phyloP scores from a whole-genome alignment of 1,140 invertebrate genomes.

The Drosophila takahashii region DNA sequence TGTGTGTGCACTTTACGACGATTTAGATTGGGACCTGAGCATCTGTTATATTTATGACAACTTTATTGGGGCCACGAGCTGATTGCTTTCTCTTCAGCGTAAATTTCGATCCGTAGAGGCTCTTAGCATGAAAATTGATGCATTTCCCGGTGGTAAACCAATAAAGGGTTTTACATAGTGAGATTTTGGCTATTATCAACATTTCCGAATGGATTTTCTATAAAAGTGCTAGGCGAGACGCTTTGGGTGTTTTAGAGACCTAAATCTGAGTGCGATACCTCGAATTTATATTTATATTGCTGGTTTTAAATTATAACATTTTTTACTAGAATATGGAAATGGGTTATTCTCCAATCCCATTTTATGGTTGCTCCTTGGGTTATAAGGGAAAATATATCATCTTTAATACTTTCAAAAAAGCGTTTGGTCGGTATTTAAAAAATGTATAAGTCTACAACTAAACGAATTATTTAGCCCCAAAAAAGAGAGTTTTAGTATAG shows the following conservation, averaged over 20 bases:
- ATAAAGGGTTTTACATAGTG: neutral
- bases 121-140: neutral
- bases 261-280: too few species aligned
- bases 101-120: neutral
- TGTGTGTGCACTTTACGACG: constrained; percentile 16
- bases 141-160: neutral
- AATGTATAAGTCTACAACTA: too few species aligned
- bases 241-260: neutral
- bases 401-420: too few species aligned
- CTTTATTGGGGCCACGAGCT: constrained; percentile 59
- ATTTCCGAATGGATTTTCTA: neutral
- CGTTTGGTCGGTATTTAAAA: too few species aligned
- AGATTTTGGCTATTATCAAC: neutral
- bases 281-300: neutral
- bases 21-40: constrained; percentile 50
- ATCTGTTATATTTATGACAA: constrained; percentile 55
- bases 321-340: too few species aligned
- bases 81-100: constrained; percentile 21
- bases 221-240: neutral
- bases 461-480: too few species aligned
- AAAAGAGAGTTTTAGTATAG: too few species aligned
- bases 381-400: too few species aligned
- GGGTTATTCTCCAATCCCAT: too few species aligned
- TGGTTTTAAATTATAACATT: neutral
- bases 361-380: too few species aligned